phyloP scores from a whole-genome alignment of 2,113 vertebrate species.

The Pygoscelis antarcticus region DNA sequence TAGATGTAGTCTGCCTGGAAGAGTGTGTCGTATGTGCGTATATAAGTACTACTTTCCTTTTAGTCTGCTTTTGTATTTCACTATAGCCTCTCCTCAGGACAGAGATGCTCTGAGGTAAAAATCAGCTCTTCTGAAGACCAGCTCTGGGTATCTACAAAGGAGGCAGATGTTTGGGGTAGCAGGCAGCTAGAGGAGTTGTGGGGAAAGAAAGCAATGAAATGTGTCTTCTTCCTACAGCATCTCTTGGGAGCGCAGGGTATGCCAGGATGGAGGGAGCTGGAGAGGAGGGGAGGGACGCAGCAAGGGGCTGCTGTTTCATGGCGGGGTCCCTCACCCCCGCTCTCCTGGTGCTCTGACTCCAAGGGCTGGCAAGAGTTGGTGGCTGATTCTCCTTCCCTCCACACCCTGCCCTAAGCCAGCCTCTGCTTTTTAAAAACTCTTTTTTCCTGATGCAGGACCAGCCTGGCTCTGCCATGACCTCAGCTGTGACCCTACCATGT shows the following conservation, averaged over 20 bases:
- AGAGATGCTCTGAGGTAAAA: not conserved
- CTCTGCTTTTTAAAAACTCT: not conserved
- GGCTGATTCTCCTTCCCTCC: not conserved
- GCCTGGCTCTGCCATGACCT: not conserved
- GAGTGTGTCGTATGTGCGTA: rapidly evolving
- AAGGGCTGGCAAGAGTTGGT: not conserved
- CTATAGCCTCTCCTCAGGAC: not conserved
- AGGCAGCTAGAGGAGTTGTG: not conserved
- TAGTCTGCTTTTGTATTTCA: not conserved
- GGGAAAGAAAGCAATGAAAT: not conserved
- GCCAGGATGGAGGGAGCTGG: not conserved
- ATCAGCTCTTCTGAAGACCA: not conserved
- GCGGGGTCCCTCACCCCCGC: not conserved
- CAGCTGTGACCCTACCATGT: not conserved
- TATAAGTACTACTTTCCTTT: not conserved
- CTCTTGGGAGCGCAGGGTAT: not conserved
- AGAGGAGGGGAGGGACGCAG: not conserved
- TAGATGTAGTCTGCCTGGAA: not conserved
- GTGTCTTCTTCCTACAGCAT: not conserved
- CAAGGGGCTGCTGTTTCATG: not conserved
- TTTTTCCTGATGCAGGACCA: not conserved
- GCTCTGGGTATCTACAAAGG: not conserved
- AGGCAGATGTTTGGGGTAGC: not conserved
- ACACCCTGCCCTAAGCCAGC: not conserved
- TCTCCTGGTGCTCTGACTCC: not conserved